Evolutionary conservation across 2,113 vertebrate species (phyloP).

Genomic region (Neogobius melanostomus): DNA sequence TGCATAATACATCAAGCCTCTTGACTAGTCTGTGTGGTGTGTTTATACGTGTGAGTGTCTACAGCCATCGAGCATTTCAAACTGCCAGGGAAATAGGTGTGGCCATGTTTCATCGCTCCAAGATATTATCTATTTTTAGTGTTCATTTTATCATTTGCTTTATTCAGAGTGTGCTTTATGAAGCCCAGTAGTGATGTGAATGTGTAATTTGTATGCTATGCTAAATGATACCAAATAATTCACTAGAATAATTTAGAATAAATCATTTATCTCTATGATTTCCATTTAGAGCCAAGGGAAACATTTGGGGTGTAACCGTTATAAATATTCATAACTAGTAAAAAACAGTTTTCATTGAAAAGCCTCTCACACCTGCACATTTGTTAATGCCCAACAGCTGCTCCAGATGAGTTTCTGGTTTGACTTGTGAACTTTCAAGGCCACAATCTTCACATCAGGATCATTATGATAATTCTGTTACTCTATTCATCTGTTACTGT

Average conservation of each 20-base stretch:
- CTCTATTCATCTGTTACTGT: conserved; percentile 1
- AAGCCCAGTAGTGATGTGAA: background rate
- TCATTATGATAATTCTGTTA: conserved; percentile 1
- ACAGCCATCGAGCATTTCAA: conserved; percentile 29
- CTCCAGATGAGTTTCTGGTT: conserved; percentile 2
- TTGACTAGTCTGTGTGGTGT: conserved; percentile 20
- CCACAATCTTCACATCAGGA: conserved; percentile 5
- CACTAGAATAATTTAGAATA: conserved; percentile 8
- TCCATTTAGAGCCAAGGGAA: conserved; percentile 11
- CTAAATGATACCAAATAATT: background rate
- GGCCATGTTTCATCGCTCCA: conserved; percentile 14
- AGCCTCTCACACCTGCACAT: conserved; percentile 12
- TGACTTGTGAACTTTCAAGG: conserved; percentile 3
- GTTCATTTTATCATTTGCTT: conserved; percentile 19
- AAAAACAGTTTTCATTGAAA: conserved; percentile 12
- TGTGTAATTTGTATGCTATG: conserved; percentile 2
- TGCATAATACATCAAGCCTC: conserved; percentile 67
- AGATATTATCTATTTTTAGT: conserved; percentile 23
- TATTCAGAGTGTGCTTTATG: background rate
- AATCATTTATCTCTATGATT: conserved; percentile 15
- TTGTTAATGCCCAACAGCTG: conserved; percentile 4
- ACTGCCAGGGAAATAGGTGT: conserved; percentile 39
- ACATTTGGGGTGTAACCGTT: conserved; percentile 14
- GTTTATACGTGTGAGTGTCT: conserved; percentile 27
- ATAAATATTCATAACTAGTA: conserved; percentile 16